Evolutionary conservation across 2,888 invertebrate genomes (phyloP), one percentile per base, ranked within the genome.

Genomic region (Lasioglossum pauxillum): DNA sequence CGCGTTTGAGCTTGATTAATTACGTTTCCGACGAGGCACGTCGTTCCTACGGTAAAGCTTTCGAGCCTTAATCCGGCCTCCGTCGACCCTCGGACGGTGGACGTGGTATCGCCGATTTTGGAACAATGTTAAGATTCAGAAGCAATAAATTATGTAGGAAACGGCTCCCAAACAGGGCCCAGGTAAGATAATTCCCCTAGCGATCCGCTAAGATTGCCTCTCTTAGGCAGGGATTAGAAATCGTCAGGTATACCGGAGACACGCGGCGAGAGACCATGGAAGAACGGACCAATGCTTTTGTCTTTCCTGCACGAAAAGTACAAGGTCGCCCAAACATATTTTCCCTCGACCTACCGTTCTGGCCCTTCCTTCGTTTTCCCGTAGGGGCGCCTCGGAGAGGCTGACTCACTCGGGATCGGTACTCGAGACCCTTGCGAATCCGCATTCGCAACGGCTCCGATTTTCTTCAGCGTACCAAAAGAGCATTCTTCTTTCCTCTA

Each of bases 1-100:
- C 90, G 85, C 91, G 84, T 92, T 92, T 93, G 93, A 92, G 90
- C 90, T 93, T 94, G 93, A 94, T 94, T 94, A 94, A 94, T 94
- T 92, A 92, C 91, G 83, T 92, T 93, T 85, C 49, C 79, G 88
- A 88, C 84, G 89, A 82, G 86, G 88, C 84, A 91, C 91, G 93
- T 90, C 78, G 73, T 80, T 60, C 88, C 86, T 84, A 86, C 79
- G 88, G 88, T 78, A 84, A 88, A 69, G 60, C 75, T 67, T 27
- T 64, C 85, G 84, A 78, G 72, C 87, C 88, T 89, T 91, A 90
- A 91, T 92, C 88, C 88, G 78, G 67, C 85, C 85, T 80, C 71
- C 73, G 73, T 31, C 79, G 73, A 78, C 78, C 81, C 41, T 49
- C 75, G 73, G 44, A 80, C 79, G 71, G 88, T 84, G 83, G 80